Percentiles rank a stretch among this genome's conserved stretches.
Conservation (phyloP, 2,113 vertebrate species). For the Paramisgurnus dabryanus region DNA sequence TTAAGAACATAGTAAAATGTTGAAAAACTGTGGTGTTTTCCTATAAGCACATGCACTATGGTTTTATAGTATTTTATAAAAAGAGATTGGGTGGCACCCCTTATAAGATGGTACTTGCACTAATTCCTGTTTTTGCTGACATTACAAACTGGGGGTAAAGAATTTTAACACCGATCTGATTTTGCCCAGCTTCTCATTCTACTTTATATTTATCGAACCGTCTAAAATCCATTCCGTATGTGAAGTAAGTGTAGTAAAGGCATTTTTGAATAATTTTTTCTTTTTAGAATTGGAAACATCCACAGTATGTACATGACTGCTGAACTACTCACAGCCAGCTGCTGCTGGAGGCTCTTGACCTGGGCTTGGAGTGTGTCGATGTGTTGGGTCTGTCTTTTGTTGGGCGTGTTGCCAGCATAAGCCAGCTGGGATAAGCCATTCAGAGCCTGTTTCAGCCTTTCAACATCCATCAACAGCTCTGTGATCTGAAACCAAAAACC, state of each 20-base stretch:
- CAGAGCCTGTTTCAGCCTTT: slow-evolving; percentile 89
- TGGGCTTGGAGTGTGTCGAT: slow-evolving; percentile 86
- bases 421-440: slow-evolving; percentile 91
- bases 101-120: too few species aligned
- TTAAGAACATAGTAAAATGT: too few species aligned
- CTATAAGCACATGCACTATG: too few species aligned
- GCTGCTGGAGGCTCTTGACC: slow-evolving; percentile 88
- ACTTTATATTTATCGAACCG: neutral
- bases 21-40: too few species aligned
- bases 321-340: slow-evolving; percentile 88
- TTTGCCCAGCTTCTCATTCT: neutral
- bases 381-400: slow-evolving; percentile 86
- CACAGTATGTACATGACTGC: neutral
- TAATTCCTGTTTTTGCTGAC: too few species aligned
- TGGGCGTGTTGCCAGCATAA: slow-evolving; percentile 79
- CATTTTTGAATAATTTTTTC: neutral
- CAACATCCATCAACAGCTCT: slow-evolving; percentile 90
- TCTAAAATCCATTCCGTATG: neutral
- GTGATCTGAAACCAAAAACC: slow-evolving; percentile 80
- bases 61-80: too few species aligned
- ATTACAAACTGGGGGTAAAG: too few species aligned
- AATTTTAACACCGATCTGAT: neutral
- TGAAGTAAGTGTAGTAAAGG: neutral
- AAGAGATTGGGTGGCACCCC: too few species aligned
- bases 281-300: neutral